Evolutionary conservation across 2,888 invertebrate genomes (phyloP), one percentile per base, ranked within the genome.

Genomic region (Baronia brevicornis): DNA sequence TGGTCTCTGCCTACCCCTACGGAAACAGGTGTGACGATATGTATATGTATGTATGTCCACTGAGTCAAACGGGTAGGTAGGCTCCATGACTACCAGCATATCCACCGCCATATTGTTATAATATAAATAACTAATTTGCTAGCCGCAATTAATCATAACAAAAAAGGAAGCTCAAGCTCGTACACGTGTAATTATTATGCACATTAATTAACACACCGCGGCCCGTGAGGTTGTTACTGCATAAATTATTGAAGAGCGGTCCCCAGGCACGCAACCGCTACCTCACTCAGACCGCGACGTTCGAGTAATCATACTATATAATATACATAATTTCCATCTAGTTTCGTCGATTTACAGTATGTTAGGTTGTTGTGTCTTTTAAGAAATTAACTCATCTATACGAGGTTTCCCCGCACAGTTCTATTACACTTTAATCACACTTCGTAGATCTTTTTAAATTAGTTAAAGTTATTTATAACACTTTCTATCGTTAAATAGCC

Each of bases 151-250:
- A 80, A 84, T 84, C 82, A 84, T 64, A 70, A 65, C 67, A 67
- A 72, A 80, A 73, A 79, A 74, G 80, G 80, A 80, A 82, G 80
- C 80, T 68, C 71, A 71, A 60, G 74, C 65, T 62, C 64, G 71
- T 74, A 70, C 72, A 71, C 60, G 70, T 69, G 66, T 78, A 75
- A 79, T 84, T 80, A 80, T 77, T 82, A 80, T 80, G 78, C 78
- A 80, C 80, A 82, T 80, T 80, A 79, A 84, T 84, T 80, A 82
- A 72, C 65, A 50, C 47, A 46, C 57, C 51, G 54, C 49, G 56
- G 50, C 50, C 51, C 37, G 43, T 45, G 58, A 61, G 62, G 58
- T 61, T 51, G 60, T 52, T 58, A 53, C 60, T 59, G 60, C 55
- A 70, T 75, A 69, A 60, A 73, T 77, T 73, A 79, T 72, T 71